Percentiles rank a stretch among this genome's conserved stretches.
Conservation (phyloP, 1,140 invertebrate genomes). For the Drosophila erecta region DNA sequence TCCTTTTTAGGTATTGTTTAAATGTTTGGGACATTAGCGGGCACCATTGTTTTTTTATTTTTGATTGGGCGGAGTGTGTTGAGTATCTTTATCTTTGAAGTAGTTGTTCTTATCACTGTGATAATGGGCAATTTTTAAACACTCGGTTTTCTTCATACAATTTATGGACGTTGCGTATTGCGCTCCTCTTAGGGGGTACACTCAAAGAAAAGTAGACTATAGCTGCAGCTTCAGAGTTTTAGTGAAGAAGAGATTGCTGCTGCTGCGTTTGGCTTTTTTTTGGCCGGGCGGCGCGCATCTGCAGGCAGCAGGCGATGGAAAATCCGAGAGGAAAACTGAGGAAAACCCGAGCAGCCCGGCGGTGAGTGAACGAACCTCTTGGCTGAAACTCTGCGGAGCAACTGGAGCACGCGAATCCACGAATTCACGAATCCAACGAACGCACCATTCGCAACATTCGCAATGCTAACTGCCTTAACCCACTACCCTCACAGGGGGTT, state of each 20-base stretch:
- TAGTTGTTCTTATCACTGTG: slow-evolving; percentile 27
- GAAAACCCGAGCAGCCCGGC: slow-evolving; percentile 50
- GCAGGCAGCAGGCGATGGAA: slow-evolving; percentile 45
- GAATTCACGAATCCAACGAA: slow-evolving; percentile 21
- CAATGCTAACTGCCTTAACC: slow-evolving; percentile 71
- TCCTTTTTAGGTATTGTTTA: slow-evolving; percentile 23
- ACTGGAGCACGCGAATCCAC: slow-evolving; percentile 68
- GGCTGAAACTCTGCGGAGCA: slow-evolving; percentile 80
- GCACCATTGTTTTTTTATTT: too few relatives aligned
- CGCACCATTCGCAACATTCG: slow-evolving; percentile 43
- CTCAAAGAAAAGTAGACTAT: slow-evolving; percentile 10
- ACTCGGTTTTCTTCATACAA: slow-evolving; percentile 31
- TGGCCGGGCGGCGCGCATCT: slow-evolving; percentile 49
- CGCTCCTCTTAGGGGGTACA: slow-evolving; percentile 8
- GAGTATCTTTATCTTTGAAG: slow-evolving; percentile 28
- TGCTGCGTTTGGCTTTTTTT: slow-evolving; percentile 34
- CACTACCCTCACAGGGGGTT: slow-evolving; percentile 25
- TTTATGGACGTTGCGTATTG: slow-evolving; percentile 4
- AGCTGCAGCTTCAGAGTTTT: slow-evolving; percentile 22
- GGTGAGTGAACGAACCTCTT: slow-evolving; percentile 72
- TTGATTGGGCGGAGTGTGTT: neutral
- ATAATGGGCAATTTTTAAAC: slow-evolving; percentile 33
- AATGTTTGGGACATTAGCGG: slow-evolving; percentile 20
- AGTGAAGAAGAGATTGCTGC: slow-evolving; percentile 13
- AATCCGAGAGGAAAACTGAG: slow-evolving; percentile 45